A percentile compares a stretch with the other conserved stretches of the same genome.
Evolutionary conservation across 2,888 invertebrate genomes (phyloP).

Genomic region (Barypeithes pellucidus): DNA sequence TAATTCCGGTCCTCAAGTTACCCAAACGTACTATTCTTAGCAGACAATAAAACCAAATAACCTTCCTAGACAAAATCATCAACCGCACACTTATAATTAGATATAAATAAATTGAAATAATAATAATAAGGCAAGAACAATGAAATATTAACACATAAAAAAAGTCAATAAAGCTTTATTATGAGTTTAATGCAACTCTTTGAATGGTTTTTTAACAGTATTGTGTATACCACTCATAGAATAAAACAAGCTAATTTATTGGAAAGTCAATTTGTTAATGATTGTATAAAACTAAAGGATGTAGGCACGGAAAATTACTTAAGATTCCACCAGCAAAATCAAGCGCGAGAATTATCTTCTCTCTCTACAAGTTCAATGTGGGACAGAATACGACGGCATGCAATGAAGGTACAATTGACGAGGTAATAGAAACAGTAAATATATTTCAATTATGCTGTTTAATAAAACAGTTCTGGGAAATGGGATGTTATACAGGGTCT

Average conservation of each 20-base stretch:
- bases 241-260: background rate
- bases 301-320: too few species aligned
- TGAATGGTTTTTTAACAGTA: constrained; percentile 6
- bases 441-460: too few species aligned
- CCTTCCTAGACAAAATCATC: background rate
- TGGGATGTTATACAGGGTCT: too few species aligned
- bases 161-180: background rate
- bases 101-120: background rate
- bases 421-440: too few species aligned
- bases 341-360: too few species aligned
- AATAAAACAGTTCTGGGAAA: too few species aligned
- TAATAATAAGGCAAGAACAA: background rate
- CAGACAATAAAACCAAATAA: background rate
- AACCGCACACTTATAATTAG: background rate
- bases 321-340: too few species aligned
- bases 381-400: too few species aligned
- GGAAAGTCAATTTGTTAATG: background rate
- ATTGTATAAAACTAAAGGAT: too few species aligned
- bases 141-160: constrained; percentile 6
- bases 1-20: background rate
- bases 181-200: constrained; percentile 1
- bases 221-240: background rate
- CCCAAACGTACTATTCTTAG: background rate
- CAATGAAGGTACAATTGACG: too few species aligned
- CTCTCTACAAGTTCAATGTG: too few species aligned